Conservation (phyloP, 1,140 invertebrate genomes). For the Drosophila sulfurigaster region DNA sequence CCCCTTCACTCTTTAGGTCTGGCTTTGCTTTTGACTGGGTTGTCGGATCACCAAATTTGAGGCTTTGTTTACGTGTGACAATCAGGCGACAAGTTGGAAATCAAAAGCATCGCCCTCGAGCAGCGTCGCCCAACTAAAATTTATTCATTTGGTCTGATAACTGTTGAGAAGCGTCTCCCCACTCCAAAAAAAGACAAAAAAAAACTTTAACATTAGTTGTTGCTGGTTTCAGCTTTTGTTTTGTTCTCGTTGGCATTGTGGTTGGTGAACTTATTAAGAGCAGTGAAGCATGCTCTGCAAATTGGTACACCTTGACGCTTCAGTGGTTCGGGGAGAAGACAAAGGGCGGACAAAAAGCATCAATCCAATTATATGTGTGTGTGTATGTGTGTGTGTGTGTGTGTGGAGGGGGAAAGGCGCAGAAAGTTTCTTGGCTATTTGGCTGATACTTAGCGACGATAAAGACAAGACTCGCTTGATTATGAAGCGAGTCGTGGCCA, state of each 20-base stretch:
- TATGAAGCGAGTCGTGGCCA: conserved; percentile 68
- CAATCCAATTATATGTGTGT: conserved; percentile 28
- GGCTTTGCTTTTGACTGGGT: background rate
- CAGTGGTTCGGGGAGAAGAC: conserved; percentile 63
- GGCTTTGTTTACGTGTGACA: conserved; percentile 81
- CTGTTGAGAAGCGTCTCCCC: conserved; percentile 32
- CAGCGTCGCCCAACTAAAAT: conserved; percentile 55
- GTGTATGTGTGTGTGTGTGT: too few relatives aligned
- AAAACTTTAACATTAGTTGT: conserved; percentile 16
- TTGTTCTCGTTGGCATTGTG: conserved; percentile 49
- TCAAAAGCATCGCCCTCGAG: conserved; percentile 59
- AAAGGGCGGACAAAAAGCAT: conserved; percentile 70
- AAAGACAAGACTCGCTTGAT: conserved; percentile 77
- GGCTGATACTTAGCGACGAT: conserved; percentile 77
- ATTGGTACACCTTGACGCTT: conserved; percentile 83
- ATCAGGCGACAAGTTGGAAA: conserved; percentile 78
- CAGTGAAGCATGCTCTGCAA: conserved; percentile 80
- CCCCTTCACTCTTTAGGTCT: background rate
- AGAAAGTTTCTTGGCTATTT: conserved; percentile 62
- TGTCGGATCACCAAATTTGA: conserved; percentile 66
- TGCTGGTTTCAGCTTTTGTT: background rate
- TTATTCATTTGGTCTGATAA: conserved; percentile 76
- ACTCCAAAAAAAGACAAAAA: conserved; percentile 32
- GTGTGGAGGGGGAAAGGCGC: background rate
- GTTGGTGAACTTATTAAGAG: conserved; percentile 76